phyloP scores from a whole-genome alignment of 2,888 invertebrate species.

The Synanthedon myopaeformis region DNA sequence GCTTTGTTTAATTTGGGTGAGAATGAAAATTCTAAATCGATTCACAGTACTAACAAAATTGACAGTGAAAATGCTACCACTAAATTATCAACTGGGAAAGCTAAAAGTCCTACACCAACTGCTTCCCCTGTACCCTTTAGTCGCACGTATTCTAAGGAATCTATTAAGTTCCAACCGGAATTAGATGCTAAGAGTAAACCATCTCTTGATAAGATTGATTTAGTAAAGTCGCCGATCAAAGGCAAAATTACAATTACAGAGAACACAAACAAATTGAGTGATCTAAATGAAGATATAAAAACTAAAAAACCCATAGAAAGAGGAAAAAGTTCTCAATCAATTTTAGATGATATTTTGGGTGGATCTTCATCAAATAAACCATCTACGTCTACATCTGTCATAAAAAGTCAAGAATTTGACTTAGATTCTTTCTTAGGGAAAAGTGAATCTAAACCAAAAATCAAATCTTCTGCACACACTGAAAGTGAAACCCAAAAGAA shows the following conservation, averaged over 20 bases:
- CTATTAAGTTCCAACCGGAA: slow-evolving; percentile 22
- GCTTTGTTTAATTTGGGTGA: slow-evolving; percentile 44
- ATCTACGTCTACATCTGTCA: slow-evolving; percentile 25
- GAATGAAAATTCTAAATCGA: slow-evolving; percentile 15
- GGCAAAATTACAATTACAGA: slow-evolving; percentile 33
- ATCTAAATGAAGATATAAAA: slow-evolving; percentile 24
- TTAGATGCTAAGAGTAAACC: slow-evolving; percentile 21
- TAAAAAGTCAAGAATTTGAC: slow-evolving; percentile 45
- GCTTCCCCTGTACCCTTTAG: slow-evolving; percentile 30
- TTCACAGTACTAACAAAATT: slow-evolving; percentile 18
- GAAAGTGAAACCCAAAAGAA: slow-evolving; percentile 9
- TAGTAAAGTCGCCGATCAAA: slow-evolving; percentile 37
- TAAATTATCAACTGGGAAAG: slow-evolving; percentile 19
- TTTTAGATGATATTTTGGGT: slow-evolving; percentile 69
- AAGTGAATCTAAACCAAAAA: slow-evolving; percentile 27
- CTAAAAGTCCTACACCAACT: slow-evolving; percentile 1
- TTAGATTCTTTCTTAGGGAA: slow-evolving; percentile 44
- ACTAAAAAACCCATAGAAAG: slow-evolving; percentile 31
- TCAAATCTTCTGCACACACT: slow-evolving; percentile 21
- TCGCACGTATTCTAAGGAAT: slow-evolving; percentile 36
- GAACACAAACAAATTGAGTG: slow-evolving; percentile 39
- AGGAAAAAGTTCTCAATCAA: slow-evolving; percentile 54
- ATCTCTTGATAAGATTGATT: slow-evolving; percentile 13
- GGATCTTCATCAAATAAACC: slow-evolving; percentile 38
- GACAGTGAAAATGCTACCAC: slow-evolving; percentile 28